Evolutionary conservation across 2,113 vertebrate genomes (phyloP).

Genomic region (Heptranchias perlo): DNA sequence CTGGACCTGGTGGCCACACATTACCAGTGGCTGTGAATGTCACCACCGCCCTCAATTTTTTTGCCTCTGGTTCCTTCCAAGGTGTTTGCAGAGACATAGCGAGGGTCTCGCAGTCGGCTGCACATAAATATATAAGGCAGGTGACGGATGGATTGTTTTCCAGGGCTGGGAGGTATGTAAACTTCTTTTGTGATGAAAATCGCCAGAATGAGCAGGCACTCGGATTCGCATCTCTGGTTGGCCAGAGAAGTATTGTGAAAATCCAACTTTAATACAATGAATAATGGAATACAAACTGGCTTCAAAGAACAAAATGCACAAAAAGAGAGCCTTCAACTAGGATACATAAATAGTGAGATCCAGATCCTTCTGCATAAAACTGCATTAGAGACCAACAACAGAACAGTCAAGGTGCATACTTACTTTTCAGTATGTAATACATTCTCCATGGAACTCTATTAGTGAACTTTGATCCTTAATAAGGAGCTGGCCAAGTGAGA

Average conservation of each 20-base stretch:
- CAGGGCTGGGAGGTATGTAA: too few relatives aligned
- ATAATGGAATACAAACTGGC: not conserved
- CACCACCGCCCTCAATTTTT: too few relatives aligned
- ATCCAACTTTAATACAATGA: not conserved
- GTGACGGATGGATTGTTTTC: too few relatives aligned
- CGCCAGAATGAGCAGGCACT: too few relatives aligned
- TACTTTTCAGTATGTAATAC: not conserved
- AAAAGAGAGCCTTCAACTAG: not conserved
- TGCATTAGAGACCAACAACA: not conserved
- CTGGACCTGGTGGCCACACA: too few relatives aligned
- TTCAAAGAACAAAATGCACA: not conserved
- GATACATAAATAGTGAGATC: not conserved
- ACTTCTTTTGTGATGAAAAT: too few relatives aligned
- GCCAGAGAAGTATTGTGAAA: not conserved
- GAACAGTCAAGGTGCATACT: not conserved
- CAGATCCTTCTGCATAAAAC: not conserved
- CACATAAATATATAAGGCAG: too few relatives aligned
- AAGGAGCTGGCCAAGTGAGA: not conserved
- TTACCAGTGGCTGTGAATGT: too few relatives aligned
- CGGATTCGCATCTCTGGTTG: too few relatives aligned
- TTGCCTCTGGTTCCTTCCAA: too few relatives aligned
- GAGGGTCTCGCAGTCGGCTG: too few relatives aligned
- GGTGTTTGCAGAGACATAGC: too few relatives aligned
- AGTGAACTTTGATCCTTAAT: not conserved
- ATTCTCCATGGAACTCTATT: not conserved